Evolutionary conservation across 2,797 vertebrate species (phyloP).

Genomic region (Eleutherodactylus coqui): DNA sequence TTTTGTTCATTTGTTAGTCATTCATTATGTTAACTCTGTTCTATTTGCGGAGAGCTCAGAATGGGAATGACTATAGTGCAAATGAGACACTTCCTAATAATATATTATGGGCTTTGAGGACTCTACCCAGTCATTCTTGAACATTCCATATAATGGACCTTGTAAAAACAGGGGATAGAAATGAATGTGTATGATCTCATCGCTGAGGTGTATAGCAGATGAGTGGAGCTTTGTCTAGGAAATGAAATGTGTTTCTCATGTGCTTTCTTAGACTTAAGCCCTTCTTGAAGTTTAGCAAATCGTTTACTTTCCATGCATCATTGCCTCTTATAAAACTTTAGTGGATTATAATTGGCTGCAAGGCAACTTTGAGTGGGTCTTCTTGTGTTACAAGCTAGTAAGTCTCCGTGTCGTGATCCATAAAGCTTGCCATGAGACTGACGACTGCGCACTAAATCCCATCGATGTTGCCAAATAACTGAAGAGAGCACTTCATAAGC

Average conservation of each 20-base stretch:
- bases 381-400: conserved; percentile 17
- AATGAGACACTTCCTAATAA: background rate
- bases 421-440: conserved; percentile 13
- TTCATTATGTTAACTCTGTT: background rate
- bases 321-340: conserved; percentile 1
- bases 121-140: background rate
- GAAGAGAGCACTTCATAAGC: background rate
- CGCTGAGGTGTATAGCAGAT: background rate
- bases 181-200: background rate
- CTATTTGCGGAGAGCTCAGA: background rate
- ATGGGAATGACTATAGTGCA: background rate
- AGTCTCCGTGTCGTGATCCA: background rate
- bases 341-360: conserved; percentile 6
- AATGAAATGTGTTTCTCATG: background rate
- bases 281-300: background rate
- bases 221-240: background rate
- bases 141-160: background rate
- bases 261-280: background rate
- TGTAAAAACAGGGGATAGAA: background rate
- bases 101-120: background rate
- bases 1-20: too few relatives aligned
- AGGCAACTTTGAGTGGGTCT: conserved; percentile 17
- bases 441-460: background rate
- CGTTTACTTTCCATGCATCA: background rate
- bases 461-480: background rate